A percentile compares a stretch with the other conserved stretches of the same genome.
Evolutionary conservation across 2,113 vertebrate genomes (phyloP).

Genomic region (Pogona vitticeps): DNA sequence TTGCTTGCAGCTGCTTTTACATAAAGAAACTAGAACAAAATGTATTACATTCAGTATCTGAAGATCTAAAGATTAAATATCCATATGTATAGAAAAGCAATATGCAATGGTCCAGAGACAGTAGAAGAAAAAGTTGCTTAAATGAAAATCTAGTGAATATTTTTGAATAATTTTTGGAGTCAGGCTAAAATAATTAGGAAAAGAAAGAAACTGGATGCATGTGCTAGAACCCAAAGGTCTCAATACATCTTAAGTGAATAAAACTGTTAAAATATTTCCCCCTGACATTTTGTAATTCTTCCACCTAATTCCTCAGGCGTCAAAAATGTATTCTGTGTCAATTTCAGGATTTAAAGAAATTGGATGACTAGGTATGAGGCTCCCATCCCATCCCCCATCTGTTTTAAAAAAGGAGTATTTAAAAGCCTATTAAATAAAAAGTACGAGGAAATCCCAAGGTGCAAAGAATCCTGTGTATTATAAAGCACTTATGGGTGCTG

Average conservation of each 20-base stretch:
- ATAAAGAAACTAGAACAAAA: conserved; percentile 18
- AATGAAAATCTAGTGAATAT: neutral
- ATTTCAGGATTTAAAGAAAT: neutral
- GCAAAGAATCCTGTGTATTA: neutral
- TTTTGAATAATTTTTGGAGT: neutral
- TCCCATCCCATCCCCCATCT: no score
- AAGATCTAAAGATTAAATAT: no score
- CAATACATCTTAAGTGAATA: no score
- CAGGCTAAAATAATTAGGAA: neutral
- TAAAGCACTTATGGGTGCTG: neutral
- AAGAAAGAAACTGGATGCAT: neutral
- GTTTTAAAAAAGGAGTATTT: no score
- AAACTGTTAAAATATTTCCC: no score
- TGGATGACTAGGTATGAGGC: no score
- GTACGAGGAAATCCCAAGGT: no score
- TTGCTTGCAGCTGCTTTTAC: neutral
- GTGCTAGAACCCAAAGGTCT: no score
- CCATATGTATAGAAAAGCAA: conserved; percentile 1
- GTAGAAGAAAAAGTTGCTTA: neutral
- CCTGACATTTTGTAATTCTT: no score
- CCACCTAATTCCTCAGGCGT: neutral
- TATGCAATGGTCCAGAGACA: neutral
- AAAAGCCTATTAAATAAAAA: no score
- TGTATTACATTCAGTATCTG: no score
- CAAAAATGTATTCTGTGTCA: neutral